Percentiles rank a stretch among this genome's conserved stretches.
phyloP scores from a whole-genome alignment of 2,113 vertebrate genomes.

The Percina caprodes region DNA sequence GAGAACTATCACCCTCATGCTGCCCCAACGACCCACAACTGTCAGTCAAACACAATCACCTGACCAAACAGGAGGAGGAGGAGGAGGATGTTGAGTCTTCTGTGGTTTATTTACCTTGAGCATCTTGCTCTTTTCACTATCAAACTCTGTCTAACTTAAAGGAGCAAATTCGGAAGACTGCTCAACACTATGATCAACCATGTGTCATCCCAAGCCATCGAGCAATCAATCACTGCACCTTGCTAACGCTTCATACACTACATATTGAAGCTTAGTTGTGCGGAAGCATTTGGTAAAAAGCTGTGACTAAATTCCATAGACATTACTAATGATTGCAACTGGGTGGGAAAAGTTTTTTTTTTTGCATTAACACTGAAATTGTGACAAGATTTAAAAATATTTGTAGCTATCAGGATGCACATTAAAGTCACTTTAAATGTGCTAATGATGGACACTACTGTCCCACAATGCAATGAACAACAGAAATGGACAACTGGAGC shows the following conservation, averaged over 20 bases:
- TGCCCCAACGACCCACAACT: conserved; percentile 69
- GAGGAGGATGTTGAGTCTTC: conserved; percentile 21
- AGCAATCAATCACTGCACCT: neutral
- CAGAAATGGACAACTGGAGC: neutral
- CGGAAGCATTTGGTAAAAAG: neutral
- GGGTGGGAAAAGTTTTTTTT: neutral
- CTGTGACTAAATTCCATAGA: neutral
- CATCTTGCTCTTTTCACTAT: neutral
- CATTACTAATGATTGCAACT: neutral
- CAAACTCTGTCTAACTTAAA: neutral
- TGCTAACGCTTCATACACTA: neutral
- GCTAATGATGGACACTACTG: neutral
- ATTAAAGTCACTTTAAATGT: neutral
- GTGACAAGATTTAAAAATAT: neutral
- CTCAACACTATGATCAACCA: conserved; percentile 3
- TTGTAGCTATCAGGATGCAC: neutral
- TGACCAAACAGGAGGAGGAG: conserved; percentile 78
- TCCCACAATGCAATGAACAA: neutral
- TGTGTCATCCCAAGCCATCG: neutral
- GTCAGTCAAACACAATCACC: conserved; percentile 79
- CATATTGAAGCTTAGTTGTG: neutral
- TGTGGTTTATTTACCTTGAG: conserved; percentile 6
- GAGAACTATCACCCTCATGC: conserved; percentile 75
- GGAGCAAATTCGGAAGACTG: neutral
- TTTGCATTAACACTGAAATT: neutral